These are phyloP conservation scores for Drosophila lacicola DNA, from an alignment of 2,888 invertebrate genomes.

Conservation along the genomic window DNA sequence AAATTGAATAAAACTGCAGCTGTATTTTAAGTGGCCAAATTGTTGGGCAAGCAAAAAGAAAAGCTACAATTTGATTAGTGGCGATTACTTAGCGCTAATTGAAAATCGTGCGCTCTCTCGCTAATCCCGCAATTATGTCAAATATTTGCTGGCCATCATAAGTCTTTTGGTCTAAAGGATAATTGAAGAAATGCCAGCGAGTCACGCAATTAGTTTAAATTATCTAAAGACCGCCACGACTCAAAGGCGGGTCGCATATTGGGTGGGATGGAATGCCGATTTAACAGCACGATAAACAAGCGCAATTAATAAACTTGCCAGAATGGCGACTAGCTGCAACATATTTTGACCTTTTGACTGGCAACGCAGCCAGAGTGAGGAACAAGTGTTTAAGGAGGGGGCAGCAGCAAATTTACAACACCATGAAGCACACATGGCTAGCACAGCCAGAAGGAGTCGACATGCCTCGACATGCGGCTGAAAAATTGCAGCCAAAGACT, in stretches of 20 bases:
- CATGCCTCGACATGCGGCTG: constrained; percentile 59
- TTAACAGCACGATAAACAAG: constrained; percentile 76
- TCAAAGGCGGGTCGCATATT: not conserved
- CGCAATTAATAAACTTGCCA: constrained; percentile 79
- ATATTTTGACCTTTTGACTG: constrained; percentile 67
- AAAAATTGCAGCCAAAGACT: constrained; percentile 72
- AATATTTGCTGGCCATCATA: constrained; percentile 65
- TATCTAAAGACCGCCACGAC: constrained; percentile 57
- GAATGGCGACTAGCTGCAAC: constrained; percentile 51
- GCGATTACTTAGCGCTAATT: constrained; percentile 64
- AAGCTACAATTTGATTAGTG: constrained; percentile 55
- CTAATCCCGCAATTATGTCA: constrained; percentile 71
- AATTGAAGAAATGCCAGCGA: constrained; percentile 61
- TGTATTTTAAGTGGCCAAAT: constrained; percentile 35
- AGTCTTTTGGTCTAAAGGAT: constrained; percentile 50
- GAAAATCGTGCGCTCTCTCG: constrained; percentile 47
- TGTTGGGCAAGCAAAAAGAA: constrained; percentile 27
- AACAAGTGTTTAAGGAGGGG: constrained; percentile 11
- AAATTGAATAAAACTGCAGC: constrained; percentile 57
- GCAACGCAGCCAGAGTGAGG: not conserved
- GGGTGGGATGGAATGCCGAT: constrained; percentile 31
- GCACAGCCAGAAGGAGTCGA: constrained; percentile 44
- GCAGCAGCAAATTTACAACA: constrained; percentile 46
- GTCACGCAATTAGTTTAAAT: constrained; percentile 79
- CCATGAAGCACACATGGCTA: constrained; percentile 58